These are phyloP conservation scores for Cephus runcator DNA, from an alignment of 2,888 invertebrate genomes.

Conservation along the genomic window DNA sequence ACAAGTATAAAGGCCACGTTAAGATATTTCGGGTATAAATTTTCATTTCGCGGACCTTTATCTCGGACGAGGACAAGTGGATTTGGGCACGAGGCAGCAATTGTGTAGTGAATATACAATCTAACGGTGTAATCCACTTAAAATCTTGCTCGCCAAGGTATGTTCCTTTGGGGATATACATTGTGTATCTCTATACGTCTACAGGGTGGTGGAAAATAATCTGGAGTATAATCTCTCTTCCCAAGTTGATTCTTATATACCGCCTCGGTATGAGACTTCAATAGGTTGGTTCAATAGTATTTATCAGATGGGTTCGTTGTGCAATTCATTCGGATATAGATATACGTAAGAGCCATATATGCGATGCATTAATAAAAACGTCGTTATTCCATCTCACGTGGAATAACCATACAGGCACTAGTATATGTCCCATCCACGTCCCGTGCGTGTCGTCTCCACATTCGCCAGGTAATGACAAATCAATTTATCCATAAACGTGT, in stretches of 20 bases:
- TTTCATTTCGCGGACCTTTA: neutral
- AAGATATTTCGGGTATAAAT: neutral
- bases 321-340: neutral
- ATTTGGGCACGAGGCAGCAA: neutral
- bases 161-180: neutral
- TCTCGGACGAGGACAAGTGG: neutral
- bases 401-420: neutral
- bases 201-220: conserved; percentile 47
- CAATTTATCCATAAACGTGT: conserved; percentile 49
- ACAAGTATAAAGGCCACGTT: neutral
- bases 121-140: conserved; percentile 7
- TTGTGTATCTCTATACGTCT: neutral
- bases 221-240: conserved; percentile 57
- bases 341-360: neutral
- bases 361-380: neutral
- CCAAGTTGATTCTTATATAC: conserved; percentile 55
- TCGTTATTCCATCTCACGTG: neutral
- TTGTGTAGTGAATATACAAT: neutral
- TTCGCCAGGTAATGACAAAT: conserved; percentile 51
- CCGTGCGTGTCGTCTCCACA: conserved; percentile 10
- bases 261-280: conserved; percentile 52
- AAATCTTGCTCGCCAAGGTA: conserved; percentile 45
- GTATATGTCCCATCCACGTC: neutral
- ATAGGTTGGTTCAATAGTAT: conserved; percentile 57
- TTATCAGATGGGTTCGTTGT: conserved; percentile 41